Evolutionary conservation across 2,888 invertebrate genomes (phyloP).

Genomic region (Meganola albula): DNA sequence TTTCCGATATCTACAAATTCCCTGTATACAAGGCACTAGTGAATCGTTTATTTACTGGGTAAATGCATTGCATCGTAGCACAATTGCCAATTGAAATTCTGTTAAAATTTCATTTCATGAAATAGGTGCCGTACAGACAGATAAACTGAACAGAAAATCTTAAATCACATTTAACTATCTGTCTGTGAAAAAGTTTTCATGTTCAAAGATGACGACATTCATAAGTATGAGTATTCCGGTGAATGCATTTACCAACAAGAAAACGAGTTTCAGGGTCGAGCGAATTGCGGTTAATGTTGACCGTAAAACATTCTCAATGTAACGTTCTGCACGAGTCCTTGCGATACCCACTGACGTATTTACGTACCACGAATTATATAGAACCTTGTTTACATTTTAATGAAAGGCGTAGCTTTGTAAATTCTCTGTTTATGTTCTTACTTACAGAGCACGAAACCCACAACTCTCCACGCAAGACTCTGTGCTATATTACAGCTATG

Average conservation of each 20-base stretch:
- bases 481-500: constrained; percentile 30
- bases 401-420: constrained; percentile 52
- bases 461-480: constrained; percentile 31
- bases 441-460: constrained; percentile 31
- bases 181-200: no score
- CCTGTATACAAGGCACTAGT: no score
- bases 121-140: no score
- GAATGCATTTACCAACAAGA: constrained; percentile 31
- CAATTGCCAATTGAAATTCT: no score
- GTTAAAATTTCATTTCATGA: no score
- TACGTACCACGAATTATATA: constrained; percentile 54
- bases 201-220: no score
- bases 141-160: no score
- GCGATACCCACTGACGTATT: constrained; percentile 47
- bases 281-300: constrained; percentile 48
- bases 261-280: constrained; percentile 38
- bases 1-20: no score
- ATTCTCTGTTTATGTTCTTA: constrained; percentile 47
- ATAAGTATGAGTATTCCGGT: constrained; percentile 24
- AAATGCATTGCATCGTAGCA: no score
- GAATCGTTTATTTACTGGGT: no score
- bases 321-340: constrained; percentile 29
- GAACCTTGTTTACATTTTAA: constrained; percentile 65
- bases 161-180: no score
- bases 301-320: constrained; percentile 46